Conservation (phyloP, 2,113 vertebrate genomes). For the Lepus timidus region DNA sequence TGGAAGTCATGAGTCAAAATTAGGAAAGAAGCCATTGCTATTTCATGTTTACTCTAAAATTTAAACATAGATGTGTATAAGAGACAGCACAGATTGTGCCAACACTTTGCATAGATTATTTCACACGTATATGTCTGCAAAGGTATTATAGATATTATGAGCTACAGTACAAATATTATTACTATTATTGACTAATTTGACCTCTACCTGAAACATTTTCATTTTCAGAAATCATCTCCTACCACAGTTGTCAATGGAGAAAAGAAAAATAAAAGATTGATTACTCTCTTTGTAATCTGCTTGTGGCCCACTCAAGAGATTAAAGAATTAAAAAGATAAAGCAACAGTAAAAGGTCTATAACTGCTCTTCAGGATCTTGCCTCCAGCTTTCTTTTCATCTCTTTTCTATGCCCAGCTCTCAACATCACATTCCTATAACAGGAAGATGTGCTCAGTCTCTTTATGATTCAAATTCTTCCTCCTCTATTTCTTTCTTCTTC, state of each 20-base stretch:
- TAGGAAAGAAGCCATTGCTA: background rate
- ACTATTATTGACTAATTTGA: background rate
- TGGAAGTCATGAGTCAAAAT: background rate
- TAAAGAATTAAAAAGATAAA: background rate
- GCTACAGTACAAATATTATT: background rate
- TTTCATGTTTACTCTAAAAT: background rate
- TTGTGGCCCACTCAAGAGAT: background rate
- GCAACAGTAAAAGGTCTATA: background rate
- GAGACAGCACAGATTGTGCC: background rate
- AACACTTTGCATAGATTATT: background rate
- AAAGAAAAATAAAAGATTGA: background rate
- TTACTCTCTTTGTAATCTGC: background rate
- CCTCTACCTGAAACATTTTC: background rate
- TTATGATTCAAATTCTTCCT: background rate
- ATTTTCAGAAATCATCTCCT: background rate
- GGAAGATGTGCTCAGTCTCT: background rate
- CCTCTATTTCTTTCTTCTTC: background rate
- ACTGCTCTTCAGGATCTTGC: background rate
- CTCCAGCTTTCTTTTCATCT: background rate
- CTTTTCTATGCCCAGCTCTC: background rate
- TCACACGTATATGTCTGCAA: background rate
- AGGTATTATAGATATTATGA: background rate
- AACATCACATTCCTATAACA: background rate
- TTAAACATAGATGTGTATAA: too few species aligned
- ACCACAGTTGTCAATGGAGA: accelerated